Base-by-base conservation (phyloP, 2,797 vertebrate species). In the Leucoraja ocellata region DNA sequence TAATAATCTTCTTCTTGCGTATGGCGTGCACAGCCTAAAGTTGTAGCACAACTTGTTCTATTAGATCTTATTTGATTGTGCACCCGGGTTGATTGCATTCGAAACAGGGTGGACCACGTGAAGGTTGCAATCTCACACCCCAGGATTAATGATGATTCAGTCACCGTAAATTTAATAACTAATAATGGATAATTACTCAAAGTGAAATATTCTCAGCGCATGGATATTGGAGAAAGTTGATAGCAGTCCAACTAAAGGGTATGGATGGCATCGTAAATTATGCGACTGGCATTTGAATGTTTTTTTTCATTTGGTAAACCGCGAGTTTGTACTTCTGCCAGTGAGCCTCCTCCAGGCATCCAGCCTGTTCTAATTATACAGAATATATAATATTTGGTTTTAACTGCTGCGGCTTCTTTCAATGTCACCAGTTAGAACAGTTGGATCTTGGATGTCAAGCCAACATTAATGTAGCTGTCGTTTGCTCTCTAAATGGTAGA, bases 221-320 rank as follows among this genome's bases (percentile, higher is more conserved):
- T 88, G n/a, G 1, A 32, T 32, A 88, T 21, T 32, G 28, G 6
- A 46, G 2, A 32, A 32, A 16, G 13, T 32, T 21, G 84, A n/a
- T 32, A 10, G 61, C 21, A 65, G n/a, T 21, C 84, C n/a, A 65
- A 88, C 1, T n/a, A 68, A 88, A 88, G 7, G 63, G 84, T 88
- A 32, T 7, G 68, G 84, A 88, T 68, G 84, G 65, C n/a, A 88
- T 68, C 13, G 4, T 88, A 88, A 68, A 68, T 68, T 68, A 16
- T 18, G 36, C 65, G 84, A 68, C 14, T 36, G 61, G 36, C 65
- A n/a, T 32, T 88, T 68, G 61, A 88, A 16, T 88, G n/a, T 16
- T 88, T 88, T 88, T 88, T 88, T 88, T 46, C 65, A 88, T 65
- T 88, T 88, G 16, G 32, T 68, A 68, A 88, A 68, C 84, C 28